Evolutionary conservation across 35 echinoderm and acorn worm species (phyloP).

Genomic region (Acanthaster planci): DNA sequence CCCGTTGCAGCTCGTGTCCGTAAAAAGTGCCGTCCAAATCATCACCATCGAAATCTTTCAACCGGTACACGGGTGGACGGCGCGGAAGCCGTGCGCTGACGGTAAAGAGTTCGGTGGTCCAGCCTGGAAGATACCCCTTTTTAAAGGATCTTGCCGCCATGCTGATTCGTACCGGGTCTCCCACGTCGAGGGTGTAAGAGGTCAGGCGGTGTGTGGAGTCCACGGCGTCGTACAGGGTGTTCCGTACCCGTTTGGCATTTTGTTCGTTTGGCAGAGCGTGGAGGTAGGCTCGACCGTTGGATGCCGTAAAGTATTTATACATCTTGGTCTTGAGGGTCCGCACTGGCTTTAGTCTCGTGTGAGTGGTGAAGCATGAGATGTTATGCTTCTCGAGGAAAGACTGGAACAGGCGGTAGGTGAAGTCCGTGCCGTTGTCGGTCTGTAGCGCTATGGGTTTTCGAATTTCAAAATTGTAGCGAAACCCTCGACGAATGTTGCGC

Average conservation of each 20-base stretch:
- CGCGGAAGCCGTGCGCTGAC: background rate
- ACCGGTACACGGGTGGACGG: constrained; percentile 57
- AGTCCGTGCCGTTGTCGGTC: constrained; percentile 64
- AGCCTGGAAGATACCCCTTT: constrained; percentile 71
- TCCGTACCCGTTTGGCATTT: background rate
- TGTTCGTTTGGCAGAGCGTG: background rate
- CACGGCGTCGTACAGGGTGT: background rate
- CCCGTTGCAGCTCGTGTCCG: constrained; percentile 68
- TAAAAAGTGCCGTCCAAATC: constrained; percentile 71
- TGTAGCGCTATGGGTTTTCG: constrained; percentile 52
- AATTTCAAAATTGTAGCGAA: constrained; percentile 54
- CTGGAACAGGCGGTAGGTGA: constrained; percentile 39
- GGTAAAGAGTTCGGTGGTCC: constrained; percentile 77
- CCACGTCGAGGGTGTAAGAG: constrained; percentile 41
- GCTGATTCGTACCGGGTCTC: constrained; percentile 49
- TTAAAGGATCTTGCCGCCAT: constrained; percentile 48
- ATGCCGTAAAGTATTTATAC: constrained; percentile 39
- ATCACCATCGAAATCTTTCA: constrained; percentile 69
- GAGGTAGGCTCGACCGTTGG: background rate
- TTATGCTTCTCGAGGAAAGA: background rate
- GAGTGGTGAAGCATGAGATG: constrained; percentile 29
- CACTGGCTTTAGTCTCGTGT: constrained; percentile 41
- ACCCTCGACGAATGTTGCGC: background rate
- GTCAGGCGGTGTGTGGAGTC: background rate
- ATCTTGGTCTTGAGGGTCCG: constrained; percentile 32